Base-by-base conservation (phyloP, 2,888 invertebrate genomes). In the Ganaspis brasiliensis region DNA sequence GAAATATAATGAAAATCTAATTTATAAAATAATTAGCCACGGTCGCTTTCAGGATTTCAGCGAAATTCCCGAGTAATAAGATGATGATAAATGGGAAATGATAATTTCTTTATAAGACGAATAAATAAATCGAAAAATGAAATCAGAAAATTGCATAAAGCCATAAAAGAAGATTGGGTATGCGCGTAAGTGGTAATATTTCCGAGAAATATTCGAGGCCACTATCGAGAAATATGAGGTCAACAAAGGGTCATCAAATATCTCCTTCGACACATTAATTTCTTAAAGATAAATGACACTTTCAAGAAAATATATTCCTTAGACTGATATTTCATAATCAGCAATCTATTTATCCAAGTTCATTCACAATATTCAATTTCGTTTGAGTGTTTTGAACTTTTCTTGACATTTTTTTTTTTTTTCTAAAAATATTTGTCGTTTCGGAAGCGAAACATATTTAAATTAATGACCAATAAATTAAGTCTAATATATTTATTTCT, bases 141-240 rank as follows among this genome's bases (percentile, higher is more conserved):
- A 63, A 40, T 40, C 24, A 6, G 40, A n/a, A 63, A 63, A 63
- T 63, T 45, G 40, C 40, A 63, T 63, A 45, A 37, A 63, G 45
- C 37, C 40, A 63, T 63, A 40, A 40, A 40, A 12, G 40, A 24
- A n/a, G 40, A 63, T 63, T 63, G 40, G 37, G 40, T 61, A 37
- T 21, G 37, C 40, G 63, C 24, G 40, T 63, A 14, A 37, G 37
- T 40, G 6, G 63, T 63, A 40, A 63, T 40, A 9, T 63, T 63
- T 24, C 40, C 40, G 8, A 40, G 63, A 14, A 63, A 63, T 63
- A 63, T 63, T 63, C 63, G 63, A 63, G 40, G 40, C 63, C 63
- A 63, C 79, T 85, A 85, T 85, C 85, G 71, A 67, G 74, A 77
- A 77, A 80, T 76, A 82, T 26, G 79, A 75, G 83, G 85, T 85